Conservation (phyloP, 2,888 invertebrate species). For the Hofmannophila pseudospretella region DNA sequence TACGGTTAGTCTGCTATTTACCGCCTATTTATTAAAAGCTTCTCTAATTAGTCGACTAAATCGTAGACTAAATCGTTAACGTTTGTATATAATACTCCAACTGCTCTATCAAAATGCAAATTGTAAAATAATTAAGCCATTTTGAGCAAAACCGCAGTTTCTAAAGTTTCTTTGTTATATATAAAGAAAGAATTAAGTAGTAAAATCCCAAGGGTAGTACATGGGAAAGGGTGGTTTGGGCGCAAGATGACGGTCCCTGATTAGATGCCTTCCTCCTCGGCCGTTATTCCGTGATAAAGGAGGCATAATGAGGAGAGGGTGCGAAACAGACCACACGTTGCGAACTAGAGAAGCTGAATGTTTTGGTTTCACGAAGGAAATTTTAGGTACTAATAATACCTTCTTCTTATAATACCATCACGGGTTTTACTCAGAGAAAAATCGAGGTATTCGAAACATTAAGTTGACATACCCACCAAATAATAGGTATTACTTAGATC, state of each 20-base stretch:
- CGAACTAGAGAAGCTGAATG: conserved; percentile 2
- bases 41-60: no score
- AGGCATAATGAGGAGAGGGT: conserved; percentile 21
- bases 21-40: no score
- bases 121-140: conserved; percentile 32
- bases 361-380: no score
- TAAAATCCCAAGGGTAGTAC: conserved; percentile 19
- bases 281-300: conserved; percentile 23
- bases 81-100: no score
- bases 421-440: no score
- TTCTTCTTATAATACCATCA: no score
- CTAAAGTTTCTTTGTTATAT: conserved; percentile 34
- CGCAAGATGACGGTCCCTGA: conserved; percentile 22
- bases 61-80: no score
- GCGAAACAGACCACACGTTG: conserved; percentile 17
- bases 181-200: conserved; percentile 20
- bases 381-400: no score
- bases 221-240: conserved; percentile 16
- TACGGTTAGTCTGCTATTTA: no score
- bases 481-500: no score
- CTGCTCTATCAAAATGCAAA: conserved; percentile 24
- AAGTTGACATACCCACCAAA: no score
- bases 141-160: conserved; percentile 20
- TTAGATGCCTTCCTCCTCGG: conserved; percentile 22
- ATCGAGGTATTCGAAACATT: no score